Base-by-base conservation (phyloP, 1,140 invertebrate species). In the Scaptomyza pallida region DNA sequence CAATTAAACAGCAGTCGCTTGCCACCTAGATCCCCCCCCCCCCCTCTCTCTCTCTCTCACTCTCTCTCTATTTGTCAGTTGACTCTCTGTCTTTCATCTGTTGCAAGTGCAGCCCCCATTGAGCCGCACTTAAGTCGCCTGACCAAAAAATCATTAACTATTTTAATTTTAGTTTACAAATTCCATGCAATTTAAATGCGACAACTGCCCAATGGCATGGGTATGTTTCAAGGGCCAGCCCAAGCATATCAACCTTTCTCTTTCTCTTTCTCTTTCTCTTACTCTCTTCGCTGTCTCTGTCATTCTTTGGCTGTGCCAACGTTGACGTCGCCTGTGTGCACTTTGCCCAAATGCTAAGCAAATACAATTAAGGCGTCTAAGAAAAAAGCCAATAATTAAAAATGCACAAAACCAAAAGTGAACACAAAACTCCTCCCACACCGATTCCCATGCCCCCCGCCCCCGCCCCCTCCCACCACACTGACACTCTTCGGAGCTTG, bases 91-190 rank as follows among this genome's bases (percentile, higher is more conserved):
- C 12, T 26, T 19, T 23, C 33, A 9, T 48, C 26, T 10, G 52
- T 23, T 23, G 33, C 50, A 41, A 35, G 33, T 54, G n/a, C 21
- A 47, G 59, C 70, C 56, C 54, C 63, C 70, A 69, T 77, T 67
- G 76, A 72, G 75, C 45, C 67, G 67, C 78, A 72, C 76, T 78
- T 78, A 78, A 75, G 72, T 79, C 78, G 78, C 78, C 75, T 81
- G 73, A 79, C 76, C 79, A 73, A 86, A 85, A 83, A 85, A 85
- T 85, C 81, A 85, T 85, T 86, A 86, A 85, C 81, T 85, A 85
- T 85, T 85, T 85, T 85, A 86, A 85, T 85, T 85, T 85, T 82
- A 85, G 81, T 86, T 85, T 62, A 82, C 82, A 85, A 85, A 85
- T 85, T 85, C 77, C 70, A 85, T 85, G 81, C 81, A 85, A 85